Evolutionary conservation across 2,113 vertebrate genomes (phyloP).

Genomic region (Oreochromis aureus): DNA sequence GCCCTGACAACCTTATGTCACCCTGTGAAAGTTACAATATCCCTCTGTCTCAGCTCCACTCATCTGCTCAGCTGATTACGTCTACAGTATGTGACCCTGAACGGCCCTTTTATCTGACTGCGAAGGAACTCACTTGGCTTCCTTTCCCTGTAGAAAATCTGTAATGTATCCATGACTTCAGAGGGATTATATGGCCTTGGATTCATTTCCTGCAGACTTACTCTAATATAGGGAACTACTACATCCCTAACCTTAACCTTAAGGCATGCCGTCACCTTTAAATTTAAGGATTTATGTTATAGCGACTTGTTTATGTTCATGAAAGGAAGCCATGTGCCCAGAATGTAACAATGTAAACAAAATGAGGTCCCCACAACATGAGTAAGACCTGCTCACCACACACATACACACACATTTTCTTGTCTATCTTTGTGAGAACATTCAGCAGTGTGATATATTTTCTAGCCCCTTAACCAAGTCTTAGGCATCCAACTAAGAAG

Average conservation of each 20-base stretch:
- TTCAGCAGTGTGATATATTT: background rate
- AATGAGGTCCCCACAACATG: background rate
- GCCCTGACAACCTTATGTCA: conserved; percentile 46
- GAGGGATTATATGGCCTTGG: background rate
- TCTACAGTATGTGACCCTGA: background rate
- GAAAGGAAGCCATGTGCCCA: background rate
- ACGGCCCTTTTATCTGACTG: background rate
- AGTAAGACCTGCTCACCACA: background rate
- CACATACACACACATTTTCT: background rate
- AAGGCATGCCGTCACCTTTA: background rate
- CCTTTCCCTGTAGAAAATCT: background rate
- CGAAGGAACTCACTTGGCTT: background rate
- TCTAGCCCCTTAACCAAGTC: background rate
- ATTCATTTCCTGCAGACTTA: background rate
- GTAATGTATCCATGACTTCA: background rate
- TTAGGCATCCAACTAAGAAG: background rate
- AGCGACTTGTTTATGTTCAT: background rate
- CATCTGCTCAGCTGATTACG: conserved; percentile 2
- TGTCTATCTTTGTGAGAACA: background rate
- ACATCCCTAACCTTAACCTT: background rate
- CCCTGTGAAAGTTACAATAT: conserved; percentile 25
- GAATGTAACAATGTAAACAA: background rate
- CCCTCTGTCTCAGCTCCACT: conserved; percentile 1
- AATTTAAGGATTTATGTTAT: background rate
- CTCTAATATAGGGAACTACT: background rate